These are phyloP conservation scores for Lasiurus borealis DNA, from an alignment of 2,113 vertebrate genomes.

Conservation along the genomic window DNA sequence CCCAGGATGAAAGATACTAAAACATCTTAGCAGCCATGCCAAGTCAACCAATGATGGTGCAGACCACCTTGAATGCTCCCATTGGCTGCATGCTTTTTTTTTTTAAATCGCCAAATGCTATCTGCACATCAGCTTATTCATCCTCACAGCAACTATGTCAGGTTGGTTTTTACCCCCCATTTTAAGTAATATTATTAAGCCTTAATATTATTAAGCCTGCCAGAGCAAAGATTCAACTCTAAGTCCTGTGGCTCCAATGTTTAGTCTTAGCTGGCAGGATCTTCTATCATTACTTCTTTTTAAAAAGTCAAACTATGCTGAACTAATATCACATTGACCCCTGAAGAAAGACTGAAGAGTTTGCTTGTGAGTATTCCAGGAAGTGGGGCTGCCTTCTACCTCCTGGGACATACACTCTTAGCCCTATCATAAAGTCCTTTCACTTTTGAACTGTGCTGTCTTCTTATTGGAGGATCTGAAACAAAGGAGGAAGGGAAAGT, in stretches of 20 bases:
- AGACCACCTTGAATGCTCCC: neutral
- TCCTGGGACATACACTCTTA: neutral
- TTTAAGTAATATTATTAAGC: slow-evolving; percentile 44
- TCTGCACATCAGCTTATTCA: neutral
- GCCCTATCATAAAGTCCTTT: neutral
- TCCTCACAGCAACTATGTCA: neutral
- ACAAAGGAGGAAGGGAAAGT: slow-evolving; percentile 20
- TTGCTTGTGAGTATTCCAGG: neutral
- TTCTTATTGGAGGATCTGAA: slow-evolving; percentile 55
- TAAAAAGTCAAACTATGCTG: neutral
- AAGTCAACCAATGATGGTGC: neutral
- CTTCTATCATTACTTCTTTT: neutral
- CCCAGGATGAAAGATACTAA: neutral
- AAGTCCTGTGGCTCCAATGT: neutral
- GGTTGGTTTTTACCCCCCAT: neutral
- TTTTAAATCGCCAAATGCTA: neutral
- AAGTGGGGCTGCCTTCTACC: neutral
- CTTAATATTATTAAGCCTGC: slow-evolving; percentile 21
- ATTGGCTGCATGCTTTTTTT: neutral
- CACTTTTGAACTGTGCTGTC: slow-evolving; percentile 48
- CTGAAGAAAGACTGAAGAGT: neutral
- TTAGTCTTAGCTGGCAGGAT: neutral
- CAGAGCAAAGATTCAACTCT: slow-evolving; percentile 33
- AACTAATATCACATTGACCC: neutral
- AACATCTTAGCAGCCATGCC: neutral